phyloP scores from a whole-genome alignment of 2,797 vertebrate genomes.

The Enteromius unitaeniatus region DNA sequence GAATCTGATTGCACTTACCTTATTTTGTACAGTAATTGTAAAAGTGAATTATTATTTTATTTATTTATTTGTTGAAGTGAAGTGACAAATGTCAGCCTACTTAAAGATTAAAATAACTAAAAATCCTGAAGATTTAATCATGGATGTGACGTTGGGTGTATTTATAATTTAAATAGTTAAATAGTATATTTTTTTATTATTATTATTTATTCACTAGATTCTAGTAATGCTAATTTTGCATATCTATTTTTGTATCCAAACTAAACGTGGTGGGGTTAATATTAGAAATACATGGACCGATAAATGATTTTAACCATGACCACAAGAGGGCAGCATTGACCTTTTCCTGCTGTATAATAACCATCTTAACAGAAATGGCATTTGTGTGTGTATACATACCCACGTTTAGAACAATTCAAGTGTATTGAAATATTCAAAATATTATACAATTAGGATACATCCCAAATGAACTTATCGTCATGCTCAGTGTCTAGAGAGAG shows the following conservation, averaged over 20 bases:
- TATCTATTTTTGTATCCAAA: neutral
- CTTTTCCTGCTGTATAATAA: neutral
- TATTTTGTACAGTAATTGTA: neutral
- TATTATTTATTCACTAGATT: neutral
- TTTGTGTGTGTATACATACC: neutral
- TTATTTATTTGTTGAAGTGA: neutral
- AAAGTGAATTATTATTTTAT: neutral
- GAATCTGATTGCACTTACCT: neutral
- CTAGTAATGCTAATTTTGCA: neutral
- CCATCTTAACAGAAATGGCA: neutral
- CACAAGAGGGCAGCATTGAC: conserved; percentile 62
- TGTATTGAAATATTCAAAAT: neutral
- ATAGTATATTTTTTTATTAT: no score
- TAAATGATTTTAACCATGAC: neutral
- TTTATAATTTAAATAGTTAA: neutral
- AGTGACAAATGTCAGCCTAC: neutral
- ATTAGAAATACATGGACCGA: neutral
- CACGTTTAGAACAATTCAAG: neutral
- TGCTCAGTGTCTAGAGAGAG: neutral
- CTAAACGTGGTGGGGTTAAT: neutral
- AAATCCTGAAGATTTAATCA: neutral
- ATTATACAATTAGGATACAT: neutral
- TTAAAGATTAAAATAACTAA: no score
- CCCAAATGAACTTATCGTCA: neutral
- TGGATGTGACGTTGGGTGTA: neutral